Percentiles rank a stretch among this genome's conserved stretches.
phyloP scores from a whole-genome alignment of 2,113 vertebrate genomes.

The Poeciliopsis retropinna region DNA sequence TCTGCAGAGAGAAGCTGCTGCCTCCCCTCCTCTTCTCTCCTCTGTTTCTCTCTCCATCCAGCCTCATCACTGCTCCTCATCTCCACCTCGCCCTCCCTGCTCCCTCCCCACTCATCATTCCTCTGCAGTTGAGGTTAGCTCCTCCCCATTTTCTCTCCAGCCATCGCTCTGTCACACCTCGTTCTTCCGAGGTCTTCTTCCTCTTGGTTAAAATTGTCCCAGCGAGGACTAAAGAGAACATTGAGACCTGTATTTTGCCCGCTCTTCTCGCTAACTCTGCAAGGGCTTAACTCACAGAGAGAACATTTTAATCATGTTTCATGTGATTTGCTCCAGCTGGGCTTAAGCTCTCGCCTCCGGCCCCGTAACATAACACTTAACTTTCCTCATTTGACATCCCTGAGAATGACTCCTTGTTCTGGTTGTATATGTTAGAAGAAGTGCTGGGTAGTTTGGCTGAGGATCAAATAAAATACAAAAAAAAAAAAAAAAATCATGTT shows the following conservation, averaged over 20 bases:
- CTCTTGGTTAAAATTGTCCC: slow-evolving; percentile 19
- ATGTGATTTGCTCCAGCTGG: neutral
- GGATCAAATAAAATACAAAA: no score
- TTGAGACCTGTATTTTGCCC: slow-evolving; percentile 15
- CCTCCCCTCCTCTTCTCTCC: slow-evolving; percentile 30
- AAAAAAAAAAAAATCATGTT: no score
- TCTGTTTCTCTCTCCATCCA: slow-evolving; percentile 29
- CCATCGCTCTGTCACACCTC: slow-evolving; percentile 16
- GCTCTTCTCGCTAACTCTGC: neutral
- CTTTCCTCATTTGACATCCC: slow-evolving; percentile 34
- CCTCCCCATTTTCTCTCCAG: slow-evolving; percentile 31
- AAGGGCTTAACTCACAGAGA: neutral
- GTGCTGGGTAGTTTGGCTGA: neutral
- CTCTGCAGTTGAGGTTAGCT: slow-evolving; percentile 56
- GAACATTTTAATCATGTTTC: slow-evolving; percentile 5
- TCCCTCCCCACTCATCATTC: slow-evolving; percentile 38
- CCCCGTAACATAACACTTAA: slow-evolving; percentile 22
- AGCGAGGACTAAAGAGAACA: slow-evolving; percentile 23
- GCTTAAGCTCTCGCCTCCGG: slow-evolving; percentile 18
- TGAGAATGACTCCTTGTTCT: neutral
- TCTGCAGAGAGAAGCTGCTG: slow-evolving; percentile 70
- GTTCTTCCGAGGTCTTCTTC: slow-evolving; percentile 3
- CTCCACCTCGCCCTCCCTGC: slow-evolving; percentile 46
- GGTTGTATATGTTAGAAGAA: neutral
- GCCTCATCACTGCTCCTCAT: slow-evolving; percentile 34